Evolutionary conservation across 2,113 vertebrate genomes (phyloP), one percentile per base, ranked within the genome.

Genomic region (Ibidorhyncha struthersii): DNA sequence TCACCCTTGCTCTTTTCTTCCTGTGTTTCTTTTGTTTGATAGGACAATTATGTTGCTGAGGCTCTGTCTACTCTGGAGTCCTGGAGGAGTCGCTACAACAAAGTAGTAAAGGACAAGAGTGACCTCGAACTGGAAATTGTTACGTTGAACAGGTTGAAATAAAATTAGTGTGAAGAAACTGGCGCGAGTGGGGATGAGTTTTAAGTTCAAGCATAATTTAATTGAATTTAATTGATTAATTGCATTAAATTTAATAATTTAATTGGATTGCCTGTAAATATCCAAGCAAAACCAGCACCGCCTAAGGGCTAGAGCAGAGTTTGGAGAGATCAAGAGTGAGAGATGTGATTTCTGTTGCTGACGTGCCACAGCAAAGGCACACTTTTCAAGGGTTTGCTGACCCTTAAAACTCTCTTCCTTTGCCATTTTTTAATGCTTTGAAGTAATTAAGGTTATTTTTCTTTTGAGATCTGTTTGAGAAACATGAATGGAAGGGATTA

Each of bases 41-140:
- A 99, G 99, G 99, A 99, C 79, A 97, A 91, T 26, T 97, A 98
- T 26, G 58, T 99, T 34, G 82, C 98, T 12, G 98, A 99, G 30
- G 97, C 98, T 1, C 91, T 98, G 79, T 97, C 98, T 30, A 97
- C 98, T 16, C 95, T 99, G 4, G 99, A 99, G 40, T 98, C 96
- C 61, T 99, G 99, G 99, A 98, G 98, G 62, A 98, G 76, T 94
- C 98, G 97, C 29, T 98, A 99, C 78, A 97, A 97, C 89, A 98
- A 98, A 93, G 98, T 98, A 78, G 76, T 97, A 30, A 99, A 99
- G 90, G 99, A 99, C 32, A 99, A 98, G 85, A 98, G 94, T 40
- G 98, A 98, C 73, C 97, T 99, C 3, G 99, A 99, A 93, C 71
- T 98, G 34, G 99, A 99, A 90, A 91, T 99, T 5, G 98, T 98